Conservation (phyloP, 1,140 invertebrate species). For the Manduca sexta region DNA sequence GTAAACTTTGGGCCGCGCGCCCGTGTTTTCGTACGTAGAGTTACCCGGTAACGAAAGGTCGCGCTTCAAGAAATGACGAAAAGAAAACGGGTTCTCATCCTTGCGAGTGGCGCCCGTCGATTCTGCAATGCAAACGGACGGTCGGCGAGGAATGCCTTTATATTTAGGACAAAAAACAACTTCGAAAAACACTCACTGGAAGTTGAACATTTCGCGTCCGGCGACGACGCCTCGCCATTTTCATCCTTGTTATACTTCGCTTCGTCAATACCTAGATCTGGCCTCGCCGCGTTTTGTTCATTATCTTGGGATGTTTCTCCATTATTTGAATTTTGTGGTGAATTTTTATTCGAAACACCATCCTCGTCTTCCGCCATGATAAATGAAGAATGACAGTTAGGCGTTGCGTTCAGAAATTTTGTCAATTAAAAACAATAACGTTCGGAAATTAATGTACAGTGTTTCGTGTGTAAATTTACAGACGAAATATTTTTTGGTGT, state of each 20-base stretch:
- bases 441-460: conserved; percentile 8
- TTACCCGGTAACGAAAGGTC: conserved; percentile 69
- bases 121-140: conserved; percentile 56
- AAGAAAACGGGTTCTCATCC: conserved; percentile 85
- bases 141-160: conserved; percentile 39
- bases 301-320: conserved; percentile 44
- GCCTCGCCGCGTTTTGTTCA: conserved; percentile 53
- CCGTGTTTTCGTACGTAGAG: conserved; percentile 67
- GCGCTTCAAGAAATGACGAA: conserved; percentile 84
- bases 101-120: conserved; percentile 68
- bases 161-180: conserved; percentile 67
- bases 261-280: conserved; percentile 64
- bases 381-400: conserved; percentile 53
- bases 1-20: conserved; percentile 68
- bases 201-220: conserved; percentile 52
- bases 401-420: conserved; percentile 11
- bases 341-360: conserved; percentile 69
- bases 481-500: too few relatives aligned
- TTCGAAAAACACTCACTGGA: conserved; percentile 60
- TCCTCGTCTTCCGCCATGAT: conserved; percentile 72
- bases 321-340: conserved; percentile 61
- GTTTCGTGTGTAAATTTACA: too few relatives aligned
- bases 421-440: background rate
- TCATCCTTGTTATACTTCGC: conserved; percentile 60
- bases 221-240: conserved; percentile 42